phyloP scores from a whole-genome alignment of 2,888 invertebrate genomes.

The Tryphoninae sp. region DNA sequence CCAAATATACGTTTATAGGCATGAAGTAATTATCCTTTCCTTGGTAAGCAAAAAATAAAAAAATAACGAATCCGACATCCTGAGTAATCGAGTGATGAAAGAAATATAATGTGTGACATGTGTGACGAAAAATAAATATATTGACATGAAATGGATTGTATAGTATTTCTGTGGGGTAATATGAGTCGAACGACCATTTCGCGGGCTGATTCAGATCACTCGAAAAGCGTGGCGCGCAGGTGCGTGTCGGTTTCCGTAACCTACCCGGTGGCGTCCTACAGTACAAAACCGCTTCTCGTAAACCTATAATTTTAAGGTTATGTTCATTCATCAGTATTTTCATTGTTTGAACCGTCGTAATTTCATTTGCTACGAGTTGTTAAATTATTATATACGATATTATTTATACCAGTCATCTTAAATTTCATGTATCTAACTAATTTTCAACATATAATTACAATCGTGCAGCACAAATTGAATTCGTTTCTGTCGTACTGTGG shows the following conservation, averaged over 20 bases:
- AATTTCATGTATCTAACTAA: too few relatives aligned
- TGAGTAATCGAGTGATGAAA: not conserved
- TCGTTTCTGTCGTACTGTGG: too few relatives aligned
- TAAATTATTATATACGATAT: slow-evolving; percentile 2
- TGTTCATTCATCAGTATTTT: slow-evolving; percentile 41
- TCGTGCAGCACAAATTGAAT: too few relatives aligned
- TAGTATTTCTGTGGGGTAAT: too few relatives aligned
- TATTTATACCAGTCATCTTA: too few relatives aligned
- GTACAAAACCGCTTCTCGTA: slow-evolving; percentile 15
- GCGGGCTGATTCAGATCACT: too few relatives aligned
- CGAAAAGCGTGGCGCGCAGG: too few relatives aligned
- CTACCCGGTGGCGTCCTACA: slow-evolving; percentile 41
- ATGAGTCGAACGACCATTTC: too few relatives aligned
- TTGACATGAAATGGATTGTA: too few relatives aligned
- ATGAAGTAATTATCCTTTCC: not conserved
- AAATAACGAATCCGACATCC: not conserved
- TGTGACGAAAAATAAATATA: too few relatives aligned
- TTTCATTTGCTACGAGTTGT: slow-evolving; percentile 1
- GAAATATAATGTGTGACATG: not conserved
- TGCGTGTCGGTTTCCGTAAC: too few relatives aligned
- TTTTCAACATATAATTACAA: too few relatives aligned
- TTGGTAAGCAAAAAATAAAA: not conserved
- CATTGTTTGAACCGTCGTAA: slow-evolving; percentile 42
- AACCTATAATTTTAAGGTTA: slow-evolving; percentile 54
- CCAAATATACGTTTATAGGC: slow-evolving; percentile 24